Base-by-base conservation (phyloP, 2,888 invertebrate species). In the Eupsilia transversa region DNA sequence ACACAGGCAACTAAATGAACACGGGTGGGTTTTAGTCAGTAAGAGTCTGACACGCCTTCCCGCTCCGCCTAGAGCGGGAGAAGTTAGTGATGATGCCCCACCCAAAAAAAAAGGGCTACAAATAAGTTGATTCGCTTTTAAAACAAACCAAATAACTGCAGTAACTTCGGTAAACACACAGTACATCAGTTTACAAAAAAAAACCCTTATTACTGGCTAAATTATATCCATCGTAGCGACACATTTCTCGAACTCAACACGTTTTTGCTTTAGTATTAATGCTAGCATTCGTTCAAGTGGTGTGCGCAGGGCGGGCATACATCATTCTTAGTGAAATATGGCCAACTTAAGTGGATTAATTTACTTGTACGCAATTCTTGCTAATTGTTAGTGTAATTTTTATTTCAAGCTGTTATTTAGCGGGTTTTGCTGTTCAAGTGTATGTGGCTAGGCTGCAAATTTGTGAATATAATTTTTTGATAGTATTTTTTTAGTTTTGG, bases 251-350 rank as follows among this genome's bases (percentile, higher is more conserved):
- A 68, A 43, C 67, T 72, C 68, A 61, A 68, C 84, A 80, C 77
- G 77, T 83, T 84, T 83, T 83, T 84, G 74, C 65, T 70, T 63
- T 30, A 64, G 59, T 52, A 75, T 71, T 71, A 81, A 83, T 81
- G 72, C 64, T 49, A 71, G 65, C 64, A 61, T 78, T 84, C 67
- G 35, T 61, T 81, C 72, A 71, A 81, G 75, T 82, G 61, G 82
- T 82, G 84, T 83, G 80, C 70, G 54, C 27, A 35, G 46, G 61
- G 72, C 81, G 64, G 61, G 6, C 54, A 63, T 63, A 68, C 70
- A 78, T 83, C 69, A 74, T 78, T 84, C 78, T 38, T 17, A 61
- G 74, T 81, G 74, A 84, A 84, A 72, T 84, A 83, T 83, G 5
- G 38, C 64, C 3, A 43, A 33, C 64, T 49, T 74, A 72, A 80